Evolutionary conservation across 2,888 invertebrate species (phyloP), one percentile per base, ranked within the genome.

Genomic region (Coelopa pilipes): DNA sequence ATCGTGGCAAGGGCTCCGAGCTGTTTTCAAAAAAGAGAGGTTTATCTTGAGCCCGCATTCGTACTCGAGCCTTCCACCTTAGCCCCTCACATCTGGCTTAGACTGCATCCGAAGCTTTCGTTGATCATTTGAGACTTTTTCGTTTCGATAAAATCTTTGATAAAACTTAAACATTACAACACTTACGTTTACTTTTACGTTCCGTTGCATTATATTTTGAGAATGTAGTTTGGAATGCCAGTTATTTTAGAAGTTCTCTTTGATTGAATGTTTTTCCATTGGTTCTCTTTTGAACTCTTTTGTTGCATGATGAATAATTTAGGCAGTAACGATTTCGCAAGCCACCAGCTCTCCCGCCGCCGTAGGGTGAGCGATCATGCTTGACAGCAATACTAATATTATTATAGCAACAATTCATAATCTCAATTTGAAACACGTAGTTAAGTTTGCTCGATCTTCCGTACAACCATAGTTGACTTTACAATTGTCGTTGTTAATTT

Each of bases 21-120:
- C 53, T 76, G 47, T 74, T 72, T 62, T 76, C 69, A 70, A 76
- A 62, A 77, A 78, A 76, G 76, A 77, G 77, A 78, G 78, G 77
- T 78, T 78, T 76, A 74, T 75, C 59, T 57, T 63, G 24, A 75
- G 53, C 70, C 62, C 34, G 53, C 62, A 62, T 34, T 24, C 34
- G 34, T 15, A 62, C 53, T 13, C 15, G 13, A n/a, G 53, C n/a
- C n/a, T 53, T 53, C 53, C 53, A 53, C 53, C 15, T 13, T 53
- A 15, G 53, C n/a, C 3, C 53, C 34, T 34, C 34, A 4, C 34
- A 34, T 7, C 34, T 34, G 34, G 34, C 34, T 34, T 34, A 34
- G 34, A 34, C 34, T 34, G 34, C 34, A 34, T 34, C 34, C 34
- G 34, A 34, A n/a, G 34, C 34, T 34, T 34, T 34, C 34, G 34